Base-by-base conservation (phyloP, 2,888 invertebrate genomes). In the Pseudoips prasinana region DNA sequence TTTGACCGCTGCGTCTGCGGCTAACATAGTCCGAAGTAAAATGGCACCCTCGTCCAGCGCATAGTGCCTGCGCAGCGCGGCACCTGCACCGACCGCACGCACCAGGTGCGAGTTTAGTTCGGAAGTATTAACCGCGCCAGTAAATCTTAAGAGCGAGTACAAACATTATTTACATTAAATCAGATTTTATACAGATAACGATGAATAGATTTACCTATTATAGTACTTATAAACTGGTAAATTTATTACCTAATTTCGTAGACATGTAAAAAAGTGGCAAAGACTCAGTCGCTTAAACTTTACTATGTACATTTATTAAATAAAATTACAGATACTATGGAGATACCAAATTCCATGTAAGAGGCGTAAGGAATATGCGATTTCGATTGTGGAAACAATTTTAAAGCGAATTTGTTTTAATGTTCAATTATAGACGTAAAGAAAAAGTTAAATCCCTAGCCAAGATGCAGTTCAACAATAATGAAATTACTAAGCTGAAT, bases 251-350 rank as follows among this genome's bases (percentile, higher is more conserved):
- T 70, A 74, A 61, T 67, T 73, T 76, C 71, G 67, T 81, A 84
- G 80, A 84, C 81, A 77, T 78, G 79, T 87, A 87, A 84, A 87
- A 87, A 87, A 86, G 86, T 86, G 84, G 83, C 83, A 84, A 85
- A 85, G 78, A 80, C 66, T 83, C 81, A 82, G 81, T 83, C 81
- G 64, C 85, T 86, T 86, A 86, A 59, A 49, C 24, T 40, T 74
- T 85, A 86, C 55, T 87, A 87, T 87, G 53, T 86, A 87, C 86
- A 86, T 33, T 40, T 45, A 28, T 27, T 10, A 57, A 57, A 46
- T 38, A 37, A 49, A 49, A 45, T 45, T 38, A 53, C 20, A 27
- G 25, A 41, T 37, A 38, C 20, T 33, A 19, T 19, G 24, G 18
- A 33, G 23, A 7, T 7, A 10, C 10, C 4, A 20, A 20, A 20